phyloP scores from a whole-genome alignment of 2,797 vertebrate species.

The Borostomias antarcticus region DNA sequence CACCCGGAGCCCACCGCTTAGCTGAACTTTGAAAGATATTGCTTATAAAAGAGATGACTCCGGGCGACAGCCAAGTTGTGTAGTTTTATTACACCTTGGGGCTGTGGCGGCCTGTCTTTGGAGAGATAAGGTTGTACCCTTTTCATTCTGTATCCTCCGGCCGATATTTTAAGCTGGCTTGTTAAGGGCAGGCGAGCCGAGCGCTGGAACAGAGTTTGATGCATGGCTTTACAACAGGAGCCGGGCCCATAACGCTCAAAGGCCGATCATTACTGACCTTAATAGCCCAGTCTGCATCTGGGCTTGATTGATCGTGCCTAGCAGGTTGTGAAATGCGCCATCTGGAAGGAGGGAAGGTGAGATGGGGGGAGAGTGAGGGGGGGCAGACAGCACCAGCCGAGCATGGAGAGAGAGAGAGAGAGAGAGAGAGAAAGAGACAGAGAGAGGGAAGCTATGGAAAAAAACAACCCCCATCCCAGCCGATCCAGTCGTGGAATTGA shows the following conservation, averaged over 20 bases:
- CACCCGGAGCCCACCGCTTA: constrained; percentile 83
- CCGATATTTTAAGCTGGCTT: constrained; percentile 87
- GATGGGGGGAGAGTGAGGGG: not conserved
- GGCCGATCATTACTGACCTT: constrained; percentile 80
- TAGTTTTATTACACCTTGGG: constrained; percentile 94
- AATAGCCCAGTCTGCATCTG: constrained; percentile 75
- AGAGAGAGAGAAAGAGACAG: constrained; percentile 30
- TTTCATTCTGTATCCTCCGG: constrained; percentile 92
- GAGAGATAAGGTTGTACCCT: constrained; percentile 96
- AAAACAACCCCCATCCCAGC: constrained; percentile 50
- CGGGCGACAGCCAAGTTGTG: constrained; percentile 87
- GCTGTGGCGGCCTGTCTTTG: constrained; percentile 87
- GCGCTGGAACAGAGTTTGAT: constrained; percentile 75
- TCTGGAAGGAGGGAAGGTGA: constrained; percentile 80
- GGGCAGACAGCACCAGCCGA: constrained; percentile 77
- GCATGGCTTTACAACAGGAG: constrained; percentile 75
- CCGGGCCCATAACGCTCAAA: constrained; percentile 77
- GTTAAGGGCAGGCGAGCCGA: constrained; percentile 81
- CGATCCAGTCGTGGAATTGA: constrained; percentile 74
- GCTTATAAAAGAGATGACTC: constrained; percentile 92
- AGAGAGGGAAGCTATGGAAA: not conserved
- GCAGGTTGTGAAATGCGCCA: constrained; percentile 86
- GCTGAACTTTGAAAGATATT: constrained; percentile 88
- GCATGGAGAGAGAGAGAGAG: constrained; percentile 66
- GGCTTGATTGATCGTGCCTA: constrained; percentile 82